Conservation (phyloP, 2,797 vertebrate species). For the Hirundo rustica region DNA sequence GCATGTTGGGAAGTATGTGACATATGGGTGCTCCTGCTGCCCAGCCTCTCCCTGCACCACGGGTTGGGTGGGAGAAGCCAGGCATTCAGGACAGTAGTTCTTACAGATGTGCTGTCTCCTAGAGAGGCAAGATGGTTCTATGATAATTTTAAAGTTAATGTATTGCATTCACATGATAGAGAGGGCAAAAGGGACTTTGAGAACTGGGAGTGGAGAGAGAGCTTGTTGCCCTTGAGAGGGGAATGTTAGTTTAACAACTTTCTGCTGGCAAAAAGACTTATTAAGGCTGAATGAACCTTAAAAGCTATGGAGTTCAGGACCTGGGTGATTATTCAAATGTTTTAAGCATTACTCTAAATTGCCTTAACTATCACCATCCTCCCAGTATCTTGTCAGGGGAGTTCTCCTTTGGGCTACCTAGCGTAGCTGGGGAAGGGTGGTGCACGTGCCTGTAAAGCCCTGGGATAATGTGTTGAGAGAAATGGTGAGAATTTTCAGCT, state of each 20-base stretch:
- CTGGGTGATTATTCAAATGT: not conserved
- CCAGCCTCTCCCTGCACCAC: not conserved
- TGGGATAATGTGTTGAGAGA: not conserved
- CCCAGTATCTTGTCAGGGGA: not conserved
- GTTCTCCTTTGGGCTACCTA: not conserved
- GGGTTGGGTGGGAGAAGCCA: not conserved
- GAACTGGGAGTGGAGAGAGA: not conserved
- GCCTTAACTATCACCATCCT: not conserved
- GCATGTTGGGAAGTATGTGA: not conserved
- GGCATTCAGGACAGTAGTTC: not conserved
- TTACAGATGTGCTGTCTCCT: not conserved
- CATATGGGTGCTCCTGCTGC: not conserved
- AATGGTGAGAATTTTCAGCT: not conserved
- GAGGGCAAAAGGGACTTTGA: not conserved
- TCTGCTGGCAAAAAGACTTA: not conserved
- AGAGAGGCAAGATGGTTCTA: accelerated
- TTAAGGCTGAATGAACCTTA: not conserved
- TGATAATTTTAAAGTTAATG: not conserved
- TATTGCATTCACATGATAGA: not conserved
- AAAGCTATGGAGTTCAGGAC: not conserved
- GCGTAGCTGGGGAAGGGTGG: not conserved
- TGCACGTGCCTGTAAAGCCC: not conserved
- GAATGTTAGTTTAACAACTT: not conserved
- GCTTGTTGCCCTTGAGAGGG: not conserved
- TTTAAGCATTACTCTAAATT: not conserved